Evolutionary conservation across 2,888 invertebrate species (phyloP), one percentile per base, ranked within the genome.

Genomic region (Brachycybe producta): DNA sequence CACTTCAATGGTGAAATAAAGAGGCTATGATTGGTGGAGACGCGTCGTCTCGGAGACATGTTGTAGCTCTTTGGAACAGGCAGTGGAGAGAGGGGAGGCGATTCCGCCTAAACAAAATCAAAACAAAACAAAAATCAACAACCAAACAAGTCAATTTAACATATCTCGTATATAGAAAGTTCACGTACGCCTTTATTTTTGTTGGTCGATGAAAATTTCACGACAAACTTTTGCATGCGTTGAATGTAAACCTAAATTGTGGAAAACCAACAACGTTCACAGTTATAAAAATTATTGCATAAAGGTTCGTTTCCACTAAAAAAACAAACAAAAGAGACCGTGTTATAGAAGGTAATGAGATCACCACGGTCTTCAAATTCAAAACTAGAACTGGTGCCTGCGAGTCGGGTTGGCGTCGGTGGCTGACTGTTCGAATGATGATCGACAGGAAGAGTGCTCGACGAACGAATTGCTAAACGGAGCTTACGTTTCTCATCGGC

Each of bases 301-400:
- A 26, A 26, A 32, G n/a, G n/a, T n/a, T n/a, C n/a, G n/a, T n/a
- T n/a, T n/a, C n/a, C n/a, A n/a, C n/a, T n/a, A 19, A 44, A 36
- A 21, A 34, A 27, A 49, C 11, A 19, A 13, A 7, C 15, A 48
- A 35, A 24, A 39, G 43, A 55, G n/a, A 60, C 80, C 43, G 75
- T 77, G 66, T 98, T 98, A 68, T 98, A 98, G 68, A 95, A 97
- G 64, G 81, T 78, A 58, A 95, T 94, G 54, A 97, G 76, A 70
- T 95, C 94, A 13, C 85, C 87, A 59, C 85, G 73, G 61, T 78
- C 77, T 58, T 76, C 77, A 46, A 32, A 63, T 34, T 67, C 66
- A 57, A 67, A 72, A 56, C 65, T 70, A 34, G 70, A 67, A 1
- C 70, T 71, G 0, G 73, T 71, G 11, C 73, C 74, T 1, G 74